Conservation (phyloP, 2,797 vertebrate genomes). For the Antennarius maculatus region DNA sequence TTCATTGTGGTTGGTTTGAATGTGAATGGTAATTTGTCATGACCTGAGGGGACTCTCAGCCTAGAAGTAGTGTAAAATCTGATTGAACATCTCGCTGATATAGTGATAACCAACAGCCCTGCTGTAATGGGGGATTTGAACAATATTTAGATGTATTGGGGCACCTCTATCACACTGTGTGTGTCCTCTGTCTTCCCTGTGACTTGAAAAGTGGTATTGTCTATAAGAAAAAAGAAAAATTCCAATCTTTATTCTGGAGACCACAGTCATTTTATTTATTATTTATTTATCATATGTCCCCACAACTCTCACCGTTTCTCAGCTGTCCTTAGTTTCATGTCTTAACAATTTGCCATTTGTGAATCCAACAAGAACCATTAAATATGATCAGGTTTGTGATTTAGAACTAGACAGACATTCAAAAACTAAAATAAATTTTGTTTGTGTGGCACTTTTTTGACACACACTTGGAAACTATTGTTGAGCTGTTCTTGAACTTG, state of each 20-base stretch:
- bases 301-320: conserved; percentile 25
- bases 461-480: neutral
- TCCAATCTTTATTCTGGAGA: too few species aligned
- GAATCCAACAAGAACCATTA: too few species aligned
- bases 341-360: conserved; percentile 24
- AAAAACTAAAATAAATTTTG: too few species aligned
- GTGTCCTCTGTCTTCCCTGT: neutral
- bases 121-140: conserved; percentile 38
- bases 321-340: conserved; percentile 32
- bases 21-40: conserved; percentile 1
- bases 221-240: too few species aligned
- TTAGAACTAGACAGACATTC: too few species aligned
- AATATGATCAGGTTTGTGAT: too few species aligned
- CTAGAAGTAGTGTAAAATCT: conserved; percentile 18
- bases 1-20: conserved; percentile 16
- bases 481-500: conserved; percentile 5
- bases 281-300: neutral
- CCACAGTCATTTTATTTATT: too few species aligned
- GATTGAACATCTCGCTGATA: conserved; percentile 32
- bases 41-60: conserved; percentile 7
- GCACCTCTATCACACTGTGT: too few species aligned
- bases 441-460: neutral
- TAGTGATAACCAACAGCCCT: conserved; percentile 10
- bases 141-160: conserved; percentile 15
- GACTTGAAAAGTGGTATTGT: too few species aligned